phyloP scores from a whole-genome alignment of 1,140 invertebrate genomes.

The Drosophila bipectinata region DNA sequence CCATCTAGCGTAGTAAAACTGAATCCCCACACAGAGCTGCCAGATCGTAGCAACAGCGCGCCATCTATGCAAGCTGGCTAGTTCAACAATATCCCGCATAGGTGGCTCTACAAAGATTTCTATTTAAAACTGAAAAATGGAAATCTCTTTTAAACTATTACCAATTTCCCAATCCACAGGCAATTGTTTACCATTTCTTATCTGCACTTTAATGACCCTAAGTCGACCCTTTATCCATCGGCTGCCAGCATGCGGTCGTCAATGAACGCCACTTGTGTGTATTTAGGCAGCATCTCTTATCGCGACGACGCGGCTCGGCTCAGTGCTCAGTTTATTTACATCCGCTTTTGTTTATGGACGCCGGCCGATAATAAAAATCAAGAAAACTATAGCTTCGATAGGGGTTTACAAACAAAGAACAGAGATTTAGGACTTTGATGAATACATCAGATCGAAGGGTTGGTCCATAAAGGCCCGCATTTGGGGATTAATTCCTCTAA shows the following conservation, averaged over 20 bases:
- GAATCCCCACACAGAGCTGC: slow-evolving; percentile 3
- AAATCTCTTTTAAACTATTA: background rate
- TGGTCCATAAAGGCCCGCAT: slow-evolving; percentile 24
- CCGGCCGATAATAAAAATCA: slow-evolving; percentile 30
- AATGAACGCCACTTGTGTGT: slow-evolving; percentile 16
- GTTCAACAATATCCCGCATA: background rate
- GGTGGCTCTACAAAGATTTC: slow-evolving; percentile 1
- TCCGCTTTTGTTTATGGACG: slow-evolving; percentile 22
- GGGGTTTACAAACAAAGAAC: slow-evolving; percentile 29
- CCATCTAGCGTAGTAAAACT: background rate
- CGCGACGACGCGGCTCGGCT: slow-evolving; percentile 17
- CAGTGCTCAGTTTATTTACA: slow-evolving; percentile 25
- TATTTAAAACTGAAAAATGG: background rate
- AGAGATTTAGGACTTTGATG: slow-evolving; percentile 17
- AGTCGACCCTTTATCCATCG: slow-evolving; percentile 22
- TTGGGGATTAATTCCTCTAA: slow-evolving; percentile 13
- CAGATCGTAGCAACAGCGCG: background rate
- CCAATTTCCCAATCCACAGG: too few species aligned
- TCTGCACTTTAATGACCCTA: slow-evolving; percentile 2
- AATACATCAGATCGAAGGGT: slow-evolving; percentile 20
- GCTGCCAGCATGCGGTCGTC: slow-evolving; percentile 15
- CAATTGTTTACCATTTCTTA: background rate
- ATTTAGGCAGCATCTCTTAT: slow-evolving; percentile 36
- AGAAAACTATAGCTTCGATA: slow-evolving; percentile 16
- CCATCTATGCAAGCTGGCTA: too few species aligned